These are phyloP conservation scores for Tenebrio molitor DNA, from an alignment of 1,140 invertebrate species.

Conservation along the genomic window DNA sequence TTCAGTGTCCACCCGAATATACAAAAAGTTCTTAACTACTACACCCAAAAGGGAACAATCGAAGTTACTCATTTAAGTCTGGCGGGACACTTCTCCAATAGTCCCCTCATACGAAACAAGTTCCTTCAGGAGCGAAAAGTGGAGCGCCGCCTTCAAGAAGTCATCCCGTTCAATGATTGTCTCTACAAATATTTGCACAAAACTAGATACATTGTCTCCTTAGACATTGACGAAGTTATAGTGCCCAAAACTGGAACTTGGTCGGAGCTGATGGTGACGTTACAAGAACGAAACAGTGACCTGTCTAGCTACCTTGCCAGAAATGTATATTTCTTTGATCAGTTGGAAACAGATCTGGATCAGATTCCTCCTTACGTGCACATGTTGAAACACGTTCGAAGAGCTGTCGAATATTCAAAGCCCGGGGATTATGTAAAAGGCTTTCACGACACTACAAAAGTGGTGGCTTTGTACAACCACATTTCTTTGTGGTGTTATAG, in stretches of 20 bases:
- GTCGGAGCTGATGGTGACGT: constrained; percentile 79
- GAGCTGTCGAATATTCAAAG: constrained; percentile 90
- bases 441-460: constrained; percentile 91
- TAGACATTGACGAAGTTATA: constrained; percentile 95
- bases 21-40: constrained; percentile 86
- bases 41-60: constrained; percentile 72
- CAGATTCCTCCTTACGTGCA: constrained; percentile 90
- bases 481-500: constrained; percentile 86
- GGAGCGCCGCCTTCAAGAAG: constrained; percentile 92
- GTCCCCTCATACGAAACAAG: constrained; percentile 87
- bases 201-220: constrained; percentile 89
- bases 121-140: constrained; percentile 89
- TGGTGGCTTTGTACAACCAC: constrained; percentile 91
- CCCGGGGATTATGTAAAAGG: constrained; percentile 94
- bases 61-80: constrained; percentile 88
- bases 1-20: constrained; percentile 92
- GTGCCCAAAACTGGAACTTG: constrained; percentile 87
- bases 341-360: constrained; percentile 83
- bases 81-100: constrained; percentile 90
- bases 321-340: constrained; percentile 76
- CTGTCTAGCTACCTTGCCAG: neutral
- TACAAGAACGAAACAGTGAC: neutral
- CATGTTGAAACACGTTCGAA: constrained; percentile 92
- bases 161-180: constrained; percentile 97
- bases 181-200: constrained; percentile 91